Base-by-base conservation (phyloP, 2,888 invertebrate species). In the Crossocerus cetratus region DNA sequence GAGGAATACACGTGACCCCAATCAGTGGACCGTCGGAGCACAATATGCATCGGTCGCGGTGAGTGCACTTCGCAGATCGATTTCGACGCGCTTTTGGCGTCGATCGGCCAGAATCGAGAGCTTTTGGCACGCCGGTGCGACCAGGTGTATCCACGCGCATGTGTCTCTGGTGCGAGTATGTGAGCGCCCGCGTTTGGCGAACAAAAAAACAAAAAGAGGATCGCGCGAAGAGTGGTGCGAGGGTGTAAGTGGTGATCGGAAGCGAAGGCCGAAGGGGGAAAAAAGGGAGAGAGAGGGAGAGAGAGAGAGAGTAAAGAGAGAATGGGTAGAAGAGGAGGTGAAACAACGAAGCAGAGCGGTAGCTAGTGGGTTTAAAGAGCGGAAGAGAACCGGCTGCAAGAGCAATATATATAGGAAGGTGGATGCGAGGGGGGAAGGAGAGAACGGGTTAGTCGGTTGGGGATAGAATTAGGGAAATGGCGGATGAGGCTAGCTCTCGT, bases 31-130 rank as follows among this genome's bases (percentile, higher is more conserved):
- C n/a, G 57, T 55, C 70, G 53, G 43, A 23, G 70, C 64, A 74
- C 78, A 80, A 79, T 77, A 74, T 68, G 70, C 71, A 71, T 68
- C 68, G 67, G 56, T 68, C 68, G 60, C 60, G 63, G 62, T 67
- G 62, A 32, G 70, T 42, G 69, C 44, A 55, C 55, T 45, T 32
- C 69, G 44, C 69, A 65, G 77, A 79, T 79, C 77, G 80, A 80
- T 79, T 69, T 74, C 81, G 67, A 69, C 69, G 69, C 57, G 67
- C 71, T 45, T 65, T 72, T 54, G 66, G 42, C 71, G 62, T 69
- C 57, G 77, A 63, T 77, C 66, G 73, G 54, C 23, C 54, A 61
- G 49, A 67, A 71, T 60, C 62, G 60, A 20, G 56, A 45, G 56
- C 55, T 22, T 49, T 21, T 14, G 62, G 18, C 44, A 14, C 32